Conservation (phyloP, 2,113 vertebrate species). For the Scortum barcoo region DNA sequence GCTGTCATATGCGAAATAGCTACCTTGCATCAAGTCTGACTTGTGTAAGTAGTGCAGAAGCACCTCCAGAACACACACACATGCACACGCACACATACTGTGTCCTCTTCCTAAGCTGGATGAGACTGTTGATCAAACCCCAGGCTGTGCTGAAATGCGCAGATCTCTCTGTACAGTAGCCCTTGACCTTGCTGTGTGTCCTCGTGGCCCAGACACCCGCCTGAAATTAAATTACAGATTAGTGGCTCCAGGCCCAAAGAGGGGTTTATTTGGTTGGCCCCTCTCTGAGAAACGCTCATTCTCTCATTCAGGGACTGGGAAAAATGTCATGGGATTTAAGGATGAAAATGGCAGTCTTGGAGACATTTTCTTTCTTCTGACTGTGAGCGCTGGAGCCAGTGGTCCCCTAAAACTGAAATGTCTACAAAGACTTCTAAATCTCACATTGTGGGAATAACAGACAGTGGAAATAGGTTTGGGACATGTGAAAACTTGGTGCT, state of each 20-base stretch:
- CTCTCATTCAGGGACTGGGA: conserved; percentile 52
- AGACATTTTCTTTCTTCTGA: conserved; percentile 53
- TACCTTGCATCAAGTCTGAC: conserved; percentile 65
- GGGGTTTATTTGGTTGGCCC: conserved; percentile 78
- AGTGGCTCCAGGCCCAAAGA: conserved; percentile 74
- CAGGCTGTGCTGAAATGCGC: conserved; percentile 65
- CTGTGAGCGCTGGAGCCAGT: conserved; percentile 23
- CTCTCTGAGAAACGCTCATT: conserved; percentile 62
- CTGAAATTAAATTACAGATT: conserved; percentile 85
- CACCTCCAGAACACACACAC: conserved; percentile 4
- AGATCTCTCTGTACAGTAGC: conserved; percentile 77
- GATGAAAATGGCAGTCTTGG: conserved; percentile 66
- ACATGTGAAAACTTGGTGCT: conserved; percentile 21
- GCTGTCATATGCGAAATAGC: conserved; percentile 68
- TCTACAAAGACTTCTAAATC: conserved; percentile 51
- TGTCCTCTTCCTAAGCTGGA: conserved; percentile 65
- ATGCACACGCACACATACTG: conserved; percentile 9
- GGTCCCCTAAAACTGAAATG: conserved; percentile 31
- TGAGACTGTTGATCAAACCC: conserved; percentile 76
- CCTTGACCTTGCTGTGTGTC: conserved; percentile 80
- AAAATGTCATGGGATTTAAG: conserved; percentile 73
- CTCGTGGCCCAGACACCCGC: conserved; percentile 73
- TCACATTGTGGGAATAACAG: conserved; percentile 21
- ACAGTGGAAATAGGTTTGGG: conserved; percentile 35
- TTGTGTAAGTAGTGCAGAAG: conserved; percentile 46